These are phyloP conservation scores for Sebastes umbrosus DNA, from an alignment of 2,797 vertebrate genomes.

Conservation along the genomic window DNA sequence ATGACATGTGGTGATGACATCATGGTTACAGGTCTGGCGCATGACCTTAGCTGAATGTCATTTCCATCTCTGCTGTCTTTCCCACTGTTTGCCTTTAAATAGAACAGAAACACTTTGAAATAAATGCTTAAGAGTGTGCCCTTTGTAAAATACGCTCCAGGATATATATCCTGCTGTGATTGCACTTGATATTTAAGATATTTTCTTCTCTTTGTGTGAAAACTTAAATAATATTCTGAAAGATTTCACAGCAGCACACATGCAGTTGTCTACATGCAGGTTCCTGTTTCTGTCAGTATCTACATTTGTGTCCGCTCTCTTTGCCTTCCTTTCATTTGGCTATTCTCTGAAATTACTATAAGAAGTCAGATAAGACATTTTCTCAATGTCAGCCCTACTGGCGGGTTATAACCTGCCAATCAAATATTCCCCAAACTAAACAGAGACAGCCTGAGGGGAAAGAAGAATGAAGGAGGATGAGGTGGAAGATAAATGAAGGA, in stretches of 20 bases:
- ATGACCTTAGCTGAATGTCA: slow-evolving; percentile 37
- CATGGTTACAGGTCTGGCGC: not conserved
- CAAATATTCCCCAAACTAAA: slow-evolving; percentile 51
- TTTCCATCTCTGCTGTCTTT: slow-evolving; percentile 1
- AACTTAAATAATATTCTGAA: not conserved
- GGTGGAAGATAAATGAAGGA: slow-evolving; percentile 44
- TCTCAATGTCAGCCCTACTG: slow-evolving; percentile 42
- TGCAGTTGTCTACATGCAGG: not conserved
- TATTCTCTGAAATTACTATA: slow-evolving; percentile 3
- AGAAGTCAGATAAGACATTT: slow-evolving; percentile 41
- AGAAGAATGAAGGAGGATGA: slow-evolving; percentile 25
- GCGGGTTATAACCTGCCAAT: slow-evolving; percentile 55
- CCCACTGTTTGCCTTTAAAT: not conserved
- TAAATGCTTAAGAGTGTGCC: not conserved
- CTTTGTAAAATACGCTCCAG: not conserved
- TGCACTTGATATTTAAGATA: not conserved
- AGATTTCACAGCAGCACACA: not conserved
- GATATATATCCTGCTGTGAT: not conserved
- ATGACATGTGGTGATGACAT: not conserved
- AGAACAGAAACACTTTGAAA: not conserved
- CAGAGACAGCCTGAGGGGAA: slow-evolving; percentile 34
- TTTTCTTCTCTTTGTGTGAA: not conserved
- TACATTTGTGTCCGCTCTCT: not conserved
- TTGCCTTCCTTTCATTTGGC: not conserved
- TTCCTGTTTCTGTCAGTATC: not conserved